Evolutionary conservation across 1,140 invertebrate genomes (phyloP), one percentile per base, ranked within the genome.

Genomic region (Zaprionus ghesquierei): DNA sequence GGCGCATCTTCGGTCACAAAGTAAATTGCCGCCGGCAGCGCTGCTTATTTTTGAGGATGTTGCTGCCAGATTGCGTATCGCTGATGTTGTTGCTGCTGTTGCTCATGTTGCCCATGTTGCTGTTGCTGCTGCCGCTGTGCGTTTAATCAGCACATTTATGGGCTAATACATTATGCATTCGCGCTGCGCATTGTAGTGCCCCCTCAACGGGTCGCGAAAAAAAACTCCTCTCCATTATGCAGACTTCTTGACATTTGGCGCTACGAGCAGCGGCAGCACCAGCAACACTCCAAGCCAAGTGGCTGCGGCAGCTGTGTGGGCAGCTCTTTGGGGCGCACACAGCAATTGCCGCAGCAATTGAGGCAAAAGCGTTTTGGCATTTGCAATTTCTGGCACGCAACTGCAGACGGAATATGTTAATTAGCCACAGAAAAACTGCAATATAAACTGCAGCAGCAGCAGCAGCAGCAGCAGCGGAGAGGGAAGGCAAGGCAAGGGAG

Each of bases 321-420:
- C 66, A 41, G 38, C 18, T 33, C 18, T 63, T 15, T 25, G 15
- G 49, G 60, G 46, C 46, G 35, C 58, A 46, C 33, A 55, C 79
- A 84, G n/a, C n/a, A 29, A 80, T 84, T 85, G 81, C 64, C 77
- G 61, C 50, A 59, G 77, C 81, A 85, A 85, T 87, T 82, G 79
- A 82, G 79, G 62, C 75, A 79, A 84, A 54, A 77, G 79, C 69
- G 75, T 74, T 87, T 41, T 87, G 84, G 84, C 84, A 87, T 89
- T 87, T 89, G 50, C 84, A 87, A 82, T 87, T 87, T 84, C 65
- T 87, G 77, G 84, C 84, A 87, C 84, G 84, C 84, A 87, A 87
- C 68, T 53, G 65, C 86, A n/a, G 60, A 58, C 81, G 81, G 78
- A 81, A 85, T 85, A 87, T 87, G 84, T 74, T 89, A 87, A 89